phyloP scores from a whole-genome alignment of 1,140 invertebrate genomes.

The Cylas formicarius region DNA sequence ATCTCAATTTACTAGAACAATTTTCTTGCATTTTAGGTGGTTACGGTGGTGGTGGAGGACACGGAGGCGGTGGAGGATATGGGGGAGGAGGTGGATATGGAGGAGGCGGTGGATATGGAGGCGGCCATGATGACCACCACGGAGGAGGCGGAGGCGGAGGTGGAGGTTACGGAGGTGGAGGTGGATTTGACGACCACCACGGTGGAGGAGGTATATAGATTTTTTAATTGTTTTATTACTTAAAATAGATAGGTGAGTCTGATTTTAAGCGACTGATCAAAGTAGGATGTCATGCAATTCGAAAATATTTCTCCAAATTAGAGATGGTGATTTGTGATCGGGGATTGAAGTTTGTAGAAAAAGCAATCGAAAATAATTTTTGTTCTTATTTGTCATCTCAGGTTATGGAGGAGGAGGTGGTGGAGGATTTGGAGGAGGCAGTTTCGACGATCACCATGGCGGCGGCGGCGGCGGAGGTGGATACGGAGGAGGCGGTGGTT shows the following conservation, averaged over 20 bases:
- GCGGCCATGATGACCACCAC: conserved; percentile 6
- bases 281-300: no score
- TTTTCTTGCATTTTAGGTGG: no score
- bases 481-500: conserved; percentile 14
- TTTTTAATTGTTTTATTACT: no score
- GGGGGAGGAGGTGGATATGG: conserved; percentile 13
- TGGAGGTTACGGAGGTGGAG: conserved; percentile 14
- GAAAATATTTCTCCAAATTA: no score
- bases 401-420: conserved; percentile 21
- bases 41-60: conserved; percentile 13
- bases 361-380: no score
- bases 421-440: conserved; percentile 17
- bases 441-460: conserved; percentile 20
- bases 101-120: conserved; percentile 6
- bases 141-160: conserved; percentile 15
- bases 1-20: no score
- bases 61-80: conserved; percentile 16
- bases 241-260: no score
- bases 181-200: conserved; percentile 20
- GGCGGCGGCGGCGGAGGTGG: conserved; percentile 24
- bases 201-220: conserved; percentile 23
- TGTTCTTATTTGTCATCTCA: background rate
- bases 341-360: no score
- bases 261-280: no score
- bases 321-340: no score